Conservation (phyloP, 2,797 vertebrate species). For the Rhincodon typus region DNA sequence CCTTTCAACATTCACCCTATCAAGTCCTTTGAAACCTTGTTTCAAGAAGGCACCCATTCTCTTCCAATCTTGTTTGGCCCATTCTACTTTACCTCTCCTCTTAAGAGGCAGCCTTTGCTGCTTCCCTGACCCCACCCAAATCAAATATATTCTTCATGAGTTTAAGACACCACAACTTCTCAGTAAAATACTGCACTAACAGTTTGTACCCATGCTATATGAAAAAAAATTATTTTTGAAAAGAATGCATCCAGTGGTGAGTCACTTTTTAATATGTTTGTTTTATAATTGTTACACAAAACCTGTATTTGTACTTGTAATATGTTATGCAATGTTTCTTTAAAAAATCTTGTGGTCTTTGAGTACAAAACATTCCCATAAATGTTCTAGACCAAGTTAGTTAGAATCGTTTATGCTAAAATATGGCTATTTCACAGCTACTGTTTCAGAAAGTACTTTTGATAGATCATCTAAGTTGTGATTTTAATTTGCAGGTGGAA, state of each 20-base stretch:
- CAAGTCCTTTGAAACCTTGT: no score
- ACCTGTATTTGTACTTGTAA: not conserved
- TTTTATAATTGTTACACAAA: not conserved
- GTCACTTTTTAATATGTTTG: not conserved
- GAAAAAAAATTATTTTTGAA: not conserved
- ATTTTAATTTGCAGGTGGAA: slow-evolving; percentile 1
- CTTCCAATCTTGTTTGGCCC: no score
- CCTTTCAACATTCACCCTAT: no score
- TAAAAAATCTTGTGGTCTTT: not conserved
- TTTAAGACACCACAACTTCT: not conserved
- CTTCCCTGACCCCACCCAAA: no score
- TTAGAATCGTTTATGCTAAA: not conserved
- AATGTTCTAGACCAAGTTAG: not conserved
- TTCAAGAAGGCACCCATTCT: no score
- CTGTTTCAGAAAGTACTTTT: not conserved
- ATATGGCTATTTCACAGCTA: not conserved
- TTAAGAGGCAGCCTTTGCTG: no score
- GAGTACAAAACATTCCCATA: not conserved
- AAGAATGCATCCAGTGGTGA: not conserved
- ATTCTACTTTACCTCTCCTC: no score
- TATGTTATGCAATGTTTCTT: not conserved
- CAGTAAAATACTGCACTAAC: not conserved
- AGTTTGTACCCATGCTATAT: not conserved
- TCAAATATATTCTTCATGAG: no score
- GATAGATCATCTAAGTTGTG: not conserved